phyloP scores from a whole-genome alignment of 2,113 vertebrate genomes.

The Amazona vittata region DNA sequence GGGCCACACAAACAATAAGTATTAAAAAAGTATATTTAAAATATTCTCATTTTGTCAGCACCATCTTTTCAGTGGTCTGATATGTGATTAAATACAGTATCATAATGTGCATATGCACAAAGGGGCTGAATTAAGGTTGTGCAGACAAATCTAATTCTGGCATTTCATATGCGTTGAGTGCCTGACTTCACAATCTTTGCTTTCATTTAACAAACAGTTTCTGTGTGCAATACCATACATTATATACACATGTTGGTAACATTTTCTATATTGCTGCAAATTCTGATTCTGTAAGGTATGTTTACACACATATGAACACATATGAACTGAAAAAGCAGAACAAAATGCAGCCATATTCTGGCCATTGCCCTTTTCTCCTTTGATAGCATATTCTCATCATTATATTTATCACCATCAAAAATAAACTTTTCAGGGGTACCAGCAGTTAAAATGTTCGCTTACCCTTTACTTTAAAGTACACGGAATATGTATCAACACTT shows the following conservation, averaged over 20 bases:
- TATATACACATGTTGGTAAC: not conserved
- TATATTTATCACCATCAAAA: not conserved
- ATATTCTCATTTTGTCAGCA: slow-evolving; percentile 7
- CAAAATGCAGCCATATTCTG: not conserved
- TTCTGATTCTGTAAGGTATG: not conserved
- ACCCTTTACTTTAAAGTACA: not conserved
- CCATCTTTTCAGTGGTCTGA: slow-evolving; percentile 27
- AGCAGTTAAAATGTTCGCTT: not conserved
- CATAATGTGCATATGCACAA: slow-evolving; percentile 72
- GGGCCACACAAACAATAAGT: not conserved
- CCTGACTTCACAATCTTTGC: slow-evolving; percentile 68
- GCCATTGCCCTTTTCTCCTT: not conserved
- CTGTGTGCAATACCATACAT: not conserved
- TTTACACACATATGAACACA: not conserved
- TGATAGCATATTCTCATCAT: not conserved
- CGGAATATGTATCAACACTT: not conserved
- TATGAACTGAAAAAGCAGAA: not conserved
- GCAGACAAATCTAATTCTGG: slow-evolving; percentile 71
- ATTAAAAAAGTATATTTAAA: not conserved
- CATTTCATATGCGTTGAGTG: slow-evolving; percentile 56
- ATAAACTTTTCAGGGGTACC: not conserved
- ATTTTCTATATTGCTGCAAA: not conserved
- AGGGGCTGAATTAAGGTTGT: slow-evolving; percentile 69
- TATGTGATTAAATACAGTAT: slow-evolving; percentile 67
- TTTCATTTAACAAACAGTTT: slow-evolving; percentile 53